These are phyloP conservation scores for Tauraco hartlaubi DNA, from an alignment of 2,797 vertebrate genomes.

Conservation along the genomic window DNA sequence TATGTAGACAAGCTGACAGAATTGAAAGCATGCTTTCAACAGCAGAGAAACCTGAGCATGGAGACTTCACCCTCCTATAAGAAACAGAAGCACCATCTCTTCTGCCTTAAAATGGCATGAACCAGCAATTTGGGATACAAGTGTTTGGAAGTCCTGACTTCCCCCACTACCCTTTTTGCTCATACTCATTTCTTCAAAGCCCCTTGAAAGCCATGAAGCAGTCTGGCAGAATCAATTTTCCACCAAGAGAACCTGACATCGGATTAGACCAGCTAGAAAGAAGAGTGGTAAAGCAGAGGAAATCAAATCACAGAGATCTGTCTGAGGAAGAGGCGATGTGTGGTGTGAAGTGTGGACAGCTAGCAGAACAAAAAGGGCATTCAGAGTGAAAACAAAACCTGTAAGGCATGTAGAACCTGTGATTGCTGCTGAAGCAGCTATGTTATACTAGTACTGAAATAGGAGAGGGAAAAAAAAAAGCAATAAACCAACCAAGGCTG, in stretches of 20 bases:
- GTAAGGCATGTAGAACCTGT: not conserved
- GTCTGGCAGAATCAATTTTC: not conserved
- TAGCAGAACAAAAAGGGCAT: constrained; percentile 2
- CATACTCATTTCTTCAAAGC: not conserved
- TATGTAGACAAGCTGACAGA: not conserved
- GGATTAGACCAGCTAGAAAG: not conserved
- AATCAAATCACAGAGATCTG: not conserved
- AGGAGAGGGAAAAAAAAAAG: not conserved
- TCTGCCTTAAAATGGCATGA: not conserved
- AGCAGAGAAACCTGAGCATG: not conserved
- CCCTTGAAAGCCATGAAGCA: not conserved
- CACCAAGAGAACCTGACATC: not conserved
- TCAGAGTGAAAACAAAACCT: constrained; percentile 18
- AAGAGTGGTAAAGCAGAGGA: constrained; percentile 1
- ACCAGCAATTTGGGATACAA: not conserved
- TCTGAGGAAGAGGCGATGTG: not conserved
- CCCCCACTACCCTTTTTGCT: not conserved
- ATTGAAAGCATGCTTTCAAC: not conserved
- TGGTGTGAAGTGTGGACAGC: not conserved
- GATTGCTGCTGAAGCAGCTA: not conserved
- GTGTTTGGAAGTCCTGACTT: not conserved
- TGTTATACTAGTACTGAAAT: not conserved
- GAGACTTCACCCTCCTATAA: not conserved
- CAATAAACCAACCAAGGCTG: not conserved
- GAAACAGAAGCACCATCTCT: not conserved